Evolutionary conservation across 2,113 vertebrate species (phyloP).

Genomic region (Alethe diademata): DNA sequence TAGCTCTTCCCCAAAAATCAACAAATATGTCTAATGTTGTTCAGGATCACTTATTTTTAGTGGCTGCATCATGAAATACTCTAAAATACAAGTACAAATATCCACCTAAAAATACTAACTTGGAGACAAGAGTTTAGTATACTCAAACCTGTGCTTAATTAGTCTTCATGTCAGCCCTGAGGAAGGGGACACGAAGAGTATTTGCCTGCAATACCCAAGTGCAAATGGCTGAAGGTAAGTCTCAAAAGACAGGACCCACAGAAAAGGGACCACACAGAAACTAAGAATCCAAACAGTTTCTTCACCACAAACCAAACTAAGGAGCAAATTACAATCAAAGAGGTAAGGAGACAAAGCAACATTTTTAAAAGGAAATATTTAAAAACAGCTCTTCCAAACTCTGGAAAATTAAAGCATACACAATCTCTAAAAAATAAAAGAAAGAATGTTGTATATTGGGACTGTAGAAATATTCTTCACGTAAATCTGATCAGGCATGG

Average conservation of each 20-base stretch:
- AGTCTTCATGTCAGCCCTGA: neutral
- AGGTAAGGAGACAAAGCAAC: neutral
- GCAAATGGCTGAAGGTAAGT: neutral
- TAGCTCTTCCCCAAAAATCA: slow-evolving; percentile 32
- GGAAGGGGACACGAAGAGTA: neutral
- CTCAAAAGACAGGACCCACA: neutral
- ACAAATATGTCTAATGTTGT: slow-evolving; percentile 62
- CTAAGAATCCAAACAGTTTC: neutral
- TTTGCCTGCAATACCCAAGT: neutral
- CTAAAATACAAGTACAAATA: slow-evolving; percentile 6
- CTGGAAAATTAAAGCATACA: neutral
- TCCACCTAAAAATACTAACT: neutral
- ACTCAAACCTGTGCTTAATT: neutral
- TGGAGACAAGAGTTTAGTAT: neutral
- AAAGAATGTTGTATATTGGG: neutral
- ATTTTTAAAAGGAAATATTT: neutral
- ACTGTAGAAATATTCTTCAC: neutral
- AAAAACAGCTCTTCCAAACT: neutral
- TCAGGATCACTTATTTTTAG: slow-evolving; percentile 52
- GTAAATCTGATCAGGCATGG: neutral
- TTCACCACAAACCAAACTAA: neutral
- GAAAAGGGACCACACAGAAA: neutral
- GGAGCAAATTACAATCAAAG: neutral
- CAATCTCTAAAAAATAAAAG: neutral
- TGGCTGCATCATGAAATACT: neutral